Evolutionary conservation across 2,797 vertebrate genomes (phyloP).

Genomic region (Huso huso): DNA sequence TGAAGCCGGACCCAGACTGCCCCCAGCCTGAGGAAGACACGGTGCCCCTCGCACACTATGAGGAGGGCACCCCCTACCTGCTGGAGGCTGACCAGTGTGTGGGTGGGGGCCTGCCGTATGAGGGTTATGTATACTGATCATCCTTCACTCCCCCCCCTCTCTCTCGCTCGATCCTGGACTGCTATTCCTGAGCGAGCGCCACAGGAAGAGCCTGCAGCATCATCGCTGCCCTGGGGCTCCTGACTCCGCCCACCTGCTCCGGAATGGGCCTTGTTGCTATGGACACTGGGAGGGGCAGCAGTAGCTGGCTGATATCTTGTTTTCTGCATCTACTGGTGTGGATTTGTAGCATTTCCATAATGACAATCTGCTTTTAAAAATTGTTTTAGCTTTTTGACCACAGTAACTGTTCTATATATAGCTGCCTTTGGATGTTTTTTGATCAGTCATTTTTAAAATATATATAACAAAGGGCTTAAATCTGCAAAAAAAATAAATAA

Average conservation of each 20-base stretch:
- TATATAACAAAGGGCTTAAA: conserved; percentile 13
- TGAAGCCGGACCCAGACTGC: conserved; percentile 80
- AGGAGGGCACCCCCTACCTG: conserved; percentile 71
- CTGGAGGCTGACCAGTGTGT: conserved; percentile 77
- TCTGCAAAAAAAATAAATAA: conserved; percentile 12
- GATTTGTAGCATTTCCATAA: conserved; percentile 49
- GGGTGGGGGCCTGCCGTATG: conserved; percentile 66
- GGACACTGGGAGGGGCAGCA: conserved; percentile 43
- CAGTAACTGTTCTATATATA: conserved; percentile 49
- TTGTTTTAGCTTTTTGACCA: conserved; percentile 23
- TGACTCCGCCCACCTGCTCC: conserved; percentile 32
- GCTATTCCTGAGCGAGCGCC: conserved; percentile 14
- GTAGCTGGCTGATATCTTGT: conserved; percentile 27
- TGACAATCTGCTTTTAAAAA: conserved; percentile 61
- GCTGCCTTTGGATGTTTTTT: conserved; percentile 41
- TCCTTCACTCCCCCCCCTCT: conserved; percentile 15
- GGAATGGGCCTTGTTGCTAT: conserved; percentile 60
- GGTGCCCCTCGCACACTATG: conserved; percentile 82
- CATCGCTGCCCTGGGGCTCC: conserved; percentile 28
- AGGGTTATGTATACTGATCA: conserved; percentile 81
- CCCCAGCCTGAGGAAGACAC: conserved; percentile 75
- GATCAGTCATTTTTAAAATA: not conserved
- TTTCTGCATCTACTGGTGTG: conserved; percentile 38
- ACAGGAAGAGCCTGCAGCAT: not conserved
- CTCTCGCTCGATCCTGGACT: conserved; percentile 37